Conservation (phyloP, 2,888 invertebrate species). For the Scaptomyza flava region DNA sequence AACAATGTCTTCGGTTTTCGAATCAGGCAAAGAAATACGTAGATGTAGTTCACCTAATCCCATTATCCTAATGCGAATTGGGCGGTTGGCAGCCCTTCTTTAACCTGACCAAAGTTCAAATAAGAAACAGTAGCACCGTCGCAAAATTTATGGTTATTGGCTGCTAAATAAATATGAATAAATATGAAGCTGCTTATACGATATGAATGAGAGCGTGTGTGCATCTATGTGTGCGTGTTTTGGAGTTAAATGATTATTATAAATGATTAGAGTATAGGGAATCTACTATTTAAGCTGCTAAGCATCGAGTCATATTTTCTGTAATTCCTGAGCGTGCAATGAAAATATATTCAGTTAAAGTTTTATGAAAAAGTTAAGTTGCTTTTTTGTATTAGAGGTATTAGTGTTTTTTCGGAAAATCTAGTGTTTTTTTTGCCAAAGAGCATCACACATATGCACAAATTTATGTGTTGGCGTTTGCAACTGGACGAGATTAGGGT, state of each 20-base stretch:
- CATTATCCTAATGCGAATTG: constrained; percentile 29
- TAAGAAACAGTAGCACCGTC: constrained; percentile 2
- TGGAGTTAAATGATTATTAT: no score
- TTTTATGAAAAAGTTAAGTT: not conserved
- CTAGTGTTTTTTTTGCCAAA: not conserved
- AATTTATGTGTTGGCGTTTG: not conserved
- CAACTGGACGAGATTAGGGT: not conserved
- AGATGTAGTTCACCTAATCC: constrained; percentile 37
- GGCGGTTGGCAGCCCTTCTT: constrained; percentile 18
- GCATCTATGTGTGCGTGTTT: no score
- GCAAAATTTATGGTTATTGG: no score
- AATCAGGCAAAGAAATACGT: constrained; percentile 42
- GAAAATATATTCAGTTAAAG: not conserved
- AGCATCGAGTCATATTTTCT: no score
- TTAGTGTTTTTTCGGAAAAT: not conserved
- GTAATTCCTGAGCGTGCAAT: no score
- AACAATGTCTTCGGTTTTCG: constrained; percentile 29
- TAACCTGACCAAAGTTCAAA: constrained; percentile 4
- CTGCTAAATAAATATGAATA: no score
- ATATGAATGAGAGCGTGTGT: no score
- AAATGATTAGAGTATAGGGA: no score
- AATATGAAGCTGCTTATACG: no score
- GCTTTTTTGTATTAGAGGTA: not conserved
- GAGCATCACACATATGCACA: not conserved
- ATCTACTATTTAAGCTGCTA: no score